These are phyloP conservation scores for Sylvia borin DNA, from an alignment of 2,797 vertebrate species.

Conservation along the genomic window DNA sequence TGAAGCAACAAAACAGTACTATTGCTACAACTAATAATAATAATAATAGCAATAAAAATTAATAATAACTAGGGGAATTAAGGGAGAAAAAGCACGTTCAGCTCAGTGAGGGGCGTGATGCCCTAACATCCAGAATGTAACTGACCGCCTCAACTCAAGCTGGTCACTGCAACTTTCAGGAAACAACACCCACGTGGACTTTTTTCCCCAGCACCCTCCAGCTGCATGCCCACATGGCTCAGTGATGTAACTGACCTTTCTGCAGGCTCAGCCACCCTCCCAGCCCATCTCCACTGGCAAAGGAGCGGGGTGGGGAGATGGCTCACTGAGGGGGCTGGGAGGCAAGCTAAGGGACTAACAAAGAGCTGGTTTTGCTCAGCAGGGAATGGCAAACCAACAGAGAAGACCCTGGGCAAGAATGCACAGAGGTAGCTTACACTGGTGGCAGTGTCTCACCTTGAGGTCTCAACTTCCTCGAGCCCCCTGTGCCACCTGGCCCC, in stretches of 20 bases:
- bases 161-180: not conserved
- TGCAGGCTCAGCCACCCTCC: not conserved
- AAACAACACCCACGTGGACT: not conserved
- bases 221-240: not conserved
- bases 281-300: not conserved
- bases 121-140: not conserved
- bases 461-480: not conserved
- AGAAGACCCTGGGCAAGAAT: not conserved
- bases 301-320: accelerated
- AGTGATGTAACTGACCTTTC: constrained; percentile 20
- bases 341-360: not conserved
- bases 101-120: not conserved
- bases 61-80: not conserved
- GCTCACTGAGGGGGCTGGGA: not conserved
- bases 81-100: not conserved
- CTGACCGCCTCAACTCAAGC: not conserved
- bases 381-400: not conserved
- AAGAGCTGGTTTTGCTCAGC: not conserved
- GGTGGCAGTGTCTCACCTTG: not conserved
- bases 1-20: constrained; percentile 20
- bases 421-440: not conserved
- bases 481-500: not conserved
- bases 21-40: constrained; percentile 36
- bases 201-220: not conserved
- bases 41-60: not conserved